Conservation (phyloP, 1,140 invertebrate species). For the Hycleus cichorii region DNA sequence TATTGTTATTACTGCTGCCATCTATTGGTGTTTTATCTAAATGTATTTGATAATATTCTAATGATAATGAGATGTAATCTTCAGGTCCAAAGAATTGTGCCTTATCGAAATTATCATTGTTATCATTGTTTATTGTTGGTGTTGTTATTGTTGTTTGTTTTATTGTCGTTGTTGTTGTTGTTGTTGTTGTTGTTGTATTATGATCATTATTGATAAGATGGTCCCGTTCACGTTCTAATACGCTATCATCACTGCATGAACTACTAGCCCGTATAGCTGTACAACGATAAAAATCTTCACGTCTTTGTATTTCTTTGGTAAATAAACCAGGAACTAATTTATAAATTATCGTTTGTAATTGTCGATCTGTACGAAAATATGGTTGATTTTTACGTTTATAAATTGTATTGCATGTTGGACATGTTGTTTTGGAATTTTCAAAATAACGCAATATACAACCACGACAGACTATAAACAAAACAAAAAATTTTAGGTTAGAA, state of each 20-base stretch:
- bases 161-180: too few species aligned
- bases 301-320: slow-evolving; percentile 79
- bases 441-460: slow-evolving; percentile 84
- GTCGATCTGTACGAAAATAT: slow-evolving; percentile 59
- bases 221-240: slow-evolving; percentile 32
- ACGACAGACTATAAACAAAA: slow-evolving; percentile 62
- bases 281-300: slow-evolving; percentile 55
- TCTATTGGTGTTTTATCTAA: slow-evolving; percentile 25
- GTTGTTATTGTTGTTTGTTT: too few species aligned
- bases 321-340: slow-evolving; percentile 90
- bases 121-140: too few species aligned
- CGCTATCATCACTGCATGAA: slow-evolving; percentile 38
- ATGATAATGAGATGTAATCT: slow-evolving; percentile 81
- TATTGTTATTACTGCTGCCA: background rate
- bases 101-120: slow-evolving; percentile 10
- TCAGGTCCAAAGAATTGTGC: slow-evolving; percentile 56
- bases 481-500: background rate
- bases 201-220: slow-evolving; percentile 22
- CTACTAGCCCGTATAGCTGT: slow-evolving; percentile 33
- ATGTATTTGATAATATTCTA: slow-evolving; percentile 53
- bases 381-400: slow-evolving; percentile 33
- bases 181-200: too few species aligned
- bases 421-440: slow-evolving; percentile 32
- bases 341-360: slow-evolving; percentile 90
- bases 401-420: slow-evolving; percentile 32